Evolutionary conservation across 2,113 vertebrate species (phyloP), one percentile per base, ranked within the genome.

Genomic region (Morone saxatilis): DNA sequence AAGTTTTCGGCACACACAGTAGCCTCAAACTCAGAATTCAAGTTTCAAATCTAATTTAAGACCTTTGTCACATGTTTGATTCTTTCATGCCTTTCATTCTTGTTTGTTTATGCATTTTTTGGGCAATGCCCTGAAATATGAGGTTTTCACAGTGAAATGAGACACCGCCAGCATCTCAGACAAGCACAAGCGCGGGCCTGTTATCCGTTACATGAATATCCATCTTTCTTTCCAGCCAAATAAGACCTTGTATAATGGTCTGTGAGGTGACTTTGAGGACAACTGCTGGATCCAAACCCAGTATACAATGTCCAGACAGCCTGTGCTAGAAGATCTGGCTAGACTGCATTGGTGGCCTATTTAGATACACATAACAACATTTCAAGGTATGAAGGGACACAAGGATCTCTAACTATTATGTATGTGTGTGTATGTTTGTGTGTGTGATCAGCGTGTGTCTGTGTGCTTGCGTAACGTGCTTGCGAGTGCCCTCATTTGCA

Each of bases 291-390:
- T 25, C 57, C 45, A 36, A 31, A 4, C 54, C 62, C 40, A 57
- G 47, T 53, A 48, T 63, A 50, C 57, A 51, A 19, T 16, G 19
- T 83, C 54, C 78, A 90, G 80, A 86, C 78, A 19, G 60, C 51
- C 67, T 78, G 71, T 10, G 7, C 74, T 68, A 76, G 89, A 76
- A 51, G 66, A 83, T n/a, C 53, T 69, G 67, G 13, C 87, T 70
- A 61, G 59, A 73, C 81, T 51, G 61, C 48, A 66, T 60, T 68
- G 41, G 17, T 92, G 87, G 56, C 92, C 90, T 86, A 86, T 67
- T 91, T 89, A 77, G 40, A 82, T 19, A n/a, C 54, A 61, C 45
- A 80, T 16, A 63, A 36, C 43, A 31, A 70, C 25, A 7, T 19
- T 36, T 80, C 41, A 67, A 84, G 63, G 53, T 85, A n/a, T 54